Conservation (phyloP, 92 coral and sea anemone species). For the Porites lobata region DNA sequence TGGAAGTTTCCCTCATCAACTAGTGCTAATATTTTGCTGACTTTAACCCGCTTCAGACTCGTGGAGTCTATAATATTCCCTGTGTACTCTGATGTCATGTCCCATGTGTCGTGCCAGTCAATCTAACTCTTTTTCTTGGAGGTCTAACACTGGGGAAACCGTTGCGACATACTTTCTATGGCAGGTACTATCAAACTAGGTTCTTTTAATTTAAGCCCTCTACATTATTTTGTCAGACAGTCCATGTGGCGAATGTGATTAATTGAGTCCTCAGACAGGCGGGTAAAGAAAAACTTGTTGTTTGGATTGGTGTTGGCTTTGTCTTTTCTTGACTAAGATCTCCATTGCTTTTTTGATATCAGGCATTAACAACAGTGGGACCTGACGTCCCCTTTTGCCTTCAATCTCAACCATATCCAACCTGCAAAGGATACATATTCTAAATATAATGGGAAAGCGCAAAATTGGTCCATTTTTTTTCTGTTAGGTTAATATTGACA, state of each 20-base stretch:
- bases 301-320: slow-evolving; percentile 21
- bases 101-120: too few species aligned
- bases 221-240: slow-evolving; percentile 46
- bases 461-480: too few species aligned
- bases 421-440: background rate
- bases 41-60: slow-evolving; percentile 65
- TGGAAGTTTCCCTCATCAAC: slow-evolving; percentile 57
- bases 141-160: too few species aligned
- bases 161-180: too few species aligned
- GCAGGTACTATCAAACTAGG: slow-evolving; percentile 58
- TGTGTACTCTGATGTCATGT: too few species aligned
- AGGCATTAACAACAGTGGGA: slow-evolving; percentile 49
- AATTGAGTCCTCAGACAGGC: slow-evolving; percentile 13
- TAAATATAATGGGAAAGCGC: too few species aligned
- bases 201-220: slow-evolving; percentile 23
- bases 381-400: slow-evolving; percentile 48
- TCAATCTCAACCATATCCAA: slow-evolving; percentile 44
- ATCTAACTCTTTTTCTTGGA: too few species aligned
- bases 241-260: slow-evolving; percentile 54
- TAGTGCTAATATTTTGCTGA: slow-evolving; percentile 49
- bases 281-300: slow-evolving; percentile 50
- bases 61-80: slow-evolving; percentile 24
- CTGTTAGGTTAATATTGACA: too few species aligned
- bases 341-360: slow-evolving; percentile 33
- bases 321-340: slow-evolving; percentile 37